Conservation (phyloP, 2,888 invertebrate genomes). For the Pomacea canaliculata region DNA sequence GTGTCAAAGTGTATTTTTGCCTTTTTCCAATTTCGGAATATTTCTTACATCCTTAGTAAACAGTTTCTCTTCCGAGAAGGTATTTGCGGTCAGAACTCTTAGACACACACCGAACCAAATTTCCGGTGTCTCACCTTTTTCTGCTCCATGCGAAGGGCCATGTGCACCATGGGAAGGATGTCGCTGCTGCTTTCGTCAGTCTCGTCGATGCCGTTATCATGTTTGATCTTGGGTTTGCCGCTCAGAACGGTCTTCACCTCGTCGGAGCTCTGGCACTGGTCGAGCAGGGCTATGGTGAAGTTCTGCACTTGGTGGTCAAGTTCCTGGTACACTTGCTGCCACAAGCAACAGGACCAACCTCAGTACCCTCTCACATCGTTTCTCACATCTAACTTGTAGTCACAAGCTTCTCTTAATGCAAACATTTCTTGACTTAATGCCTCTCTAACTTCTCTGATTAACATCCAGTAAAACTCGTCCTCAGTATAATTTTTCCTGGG, state of each 20-base stretch:
- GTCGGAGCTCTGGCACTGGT: constrained; percentile 61
- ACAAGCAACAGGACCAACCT: not conserved
- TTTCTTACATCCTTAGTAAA: too few species aligned
- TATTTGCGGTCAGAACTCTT: too few species aligned
- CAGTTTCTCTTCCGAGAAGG: too few species aligned
- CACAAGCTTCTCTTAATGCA: too few species aligned
- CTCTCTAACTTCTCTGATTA: too few species aligned
- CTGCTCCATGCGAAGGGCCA: constrained; percentile 47
- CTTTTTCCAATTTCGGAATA: not conserved
- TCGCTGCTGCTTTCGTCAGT: constrained; percentile 24
- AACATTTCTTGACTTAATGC: too few species aligned
- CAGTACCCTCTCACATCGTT: not conserved
- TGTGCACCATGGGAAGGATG: constrained; percentile 42
- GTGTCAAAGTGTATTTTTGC: not conserved
- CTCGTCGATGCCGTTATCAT: constrained; percentile 7
- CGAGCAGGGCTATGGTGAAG: constrained; percentile 60
- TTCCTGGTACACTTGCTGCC: constrained; percentile 58
- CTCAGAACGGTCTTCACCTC: constrained; percentile 59
- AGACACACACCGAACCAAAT: too few species aligned
- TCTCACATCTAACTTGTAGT: not conserved
- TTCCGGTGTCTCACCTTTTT: constrained; percentile 36
- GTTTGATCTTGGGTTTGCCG: constrained; percentile 35
- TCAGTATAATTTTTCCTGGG: too few species aligned
- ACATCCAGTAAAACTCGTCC: too few species aligned
- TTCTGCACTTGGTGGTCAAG: constrained; percentile 57